phyloP scores from a whole-genome alignment of 2,888 invertebrate genomes.

The Drosophila trichaetosa region DNA sequence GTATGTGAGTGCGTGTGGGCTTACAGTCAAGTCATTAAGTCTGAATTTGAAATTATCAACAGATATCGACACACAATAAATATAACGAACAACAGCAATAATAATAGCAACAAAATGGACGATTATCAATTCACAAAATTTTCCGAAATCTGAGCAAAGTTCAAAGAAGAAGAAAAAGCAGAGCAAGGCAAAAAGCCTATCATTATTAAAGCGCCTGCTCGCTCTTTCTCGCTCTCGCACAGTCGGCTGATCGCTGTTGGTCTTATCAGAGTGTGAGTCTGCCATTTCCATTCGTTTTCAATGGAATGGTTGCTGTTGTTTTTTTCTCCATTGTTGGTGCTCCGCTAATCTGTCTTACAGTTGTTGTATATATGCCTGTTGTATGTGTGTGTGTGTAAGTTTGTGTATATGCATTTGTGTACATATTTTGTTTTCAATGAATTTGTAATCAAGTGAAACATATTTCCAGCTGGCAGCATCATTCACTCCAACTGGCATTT shows the following conservation, averaged over 20 bases:
- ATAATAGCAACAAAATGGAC: conserved; percentile 14
- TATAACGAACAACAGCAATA: conserved; percentile 11
- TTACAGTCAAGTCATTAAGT: conserved; percentile 15
- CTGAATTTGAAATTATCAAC: conserved; percentile 28
- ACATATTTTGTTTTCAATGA: conserved; percentile 34
- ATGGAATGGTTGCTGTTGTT: conserved; percentile 2
- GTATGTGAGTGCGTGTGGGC: conserved; percentile 1
- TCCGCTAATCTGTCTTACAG: conserved; percentile 40
- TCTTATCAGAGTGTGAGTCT: conserved; percentile 55
- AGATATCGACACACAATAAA: conserved; percentile 30
- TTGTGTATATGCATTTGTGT: neutral
- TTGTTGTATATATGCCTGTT: neutral
- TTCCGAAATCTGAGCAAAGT: conserved; percentile 43
- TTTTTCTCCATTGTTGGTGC: conserved; percentile 49
- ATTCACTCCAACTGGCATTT: conserved; percentile 14
- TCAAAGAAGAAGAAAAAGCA: conserved; percentile 18
- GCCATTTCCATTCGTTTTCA: conserved; percentile 21
- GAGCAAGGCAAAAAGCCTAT: conserved; percentile 5
- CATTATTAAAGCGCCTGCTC: conserved; percentile 12
- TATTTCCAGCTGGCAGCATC: conserved; percentile 17
- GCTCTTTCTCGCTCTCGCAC: conserved; percentile 1
- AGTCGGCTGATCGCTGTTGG: conserved; percentile 10
- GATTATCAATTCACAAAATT: conserved; percentile 55
- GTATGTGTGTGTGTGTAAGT: neutral
- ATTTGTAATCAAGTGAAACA: conserved; percentile 25